Conservation (phyloP, 2,797 vertebrate species). For the Xenentodon cancila region DNA sequence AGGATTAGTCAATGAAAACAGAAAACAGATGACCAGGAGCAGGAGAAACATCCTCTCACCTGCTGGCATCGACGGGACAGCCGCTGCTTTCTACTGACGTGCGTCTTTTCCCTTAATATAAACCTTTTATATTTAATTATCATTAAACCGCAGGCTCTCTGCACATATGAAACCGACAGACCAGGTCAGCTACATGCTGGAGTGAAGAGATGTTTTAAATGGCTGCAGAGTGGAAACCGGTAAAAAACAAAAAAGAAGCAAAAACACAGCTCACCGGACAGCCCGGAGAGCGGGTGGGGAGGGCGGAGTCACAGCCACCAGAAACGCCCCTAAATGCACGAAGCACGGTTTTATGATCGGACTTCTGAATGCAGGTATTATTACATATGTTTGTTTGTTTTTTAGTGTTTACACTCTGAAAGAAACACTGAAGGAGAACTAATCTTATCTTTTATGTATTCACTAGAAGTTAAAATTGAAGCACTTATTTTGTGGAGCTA, state of each 20-base stretch:
- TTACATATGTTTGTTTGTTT: too few species aligned
- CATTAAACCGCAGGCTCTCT: not conserved
- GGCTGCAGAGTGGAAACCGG: not conserved
- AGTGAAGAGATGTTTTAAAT: not conserved
- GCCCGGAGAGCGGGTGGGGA: not conserved
- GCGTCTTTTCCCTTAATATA: too few species aligned
- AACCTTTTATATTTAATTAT: too few species aligned
- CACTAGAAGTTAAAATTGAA: too few species aligned
- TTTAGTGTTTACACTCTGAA: too few species aligned
- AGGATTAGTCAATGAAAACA: too few species aligned
- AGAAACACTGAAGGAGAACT: too few species aligned
- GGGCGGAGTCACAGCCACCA: constrained; percentile 34
- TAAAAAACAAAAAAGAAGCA: not conserved
- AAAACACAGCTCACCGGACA: constrained; percentile 4
- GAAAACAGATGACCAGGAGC: not conserved
- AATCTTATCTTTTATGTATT: too few species aligned
- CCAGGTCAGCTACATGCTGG: not conserved
- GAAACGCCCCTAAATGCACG: constrained; percentile 11
- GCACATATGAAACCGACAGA: not conserved
- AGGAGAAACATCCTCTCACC: constrained; percentile 31
- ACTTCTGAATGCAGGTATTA: too few species aligned
- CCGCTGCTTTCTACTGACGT: constrained; percentile 5
- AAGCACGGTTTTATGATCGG: too few species aligned
- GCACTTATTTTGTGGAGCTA: too few species aligned
- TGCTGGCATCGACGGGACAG: constrained; percentile 28